These are phyloP conservation scores for Carcina quercana DNA, from an alignment of 2,888 invertebrate species.

Conservation along the genomic window DNA sequence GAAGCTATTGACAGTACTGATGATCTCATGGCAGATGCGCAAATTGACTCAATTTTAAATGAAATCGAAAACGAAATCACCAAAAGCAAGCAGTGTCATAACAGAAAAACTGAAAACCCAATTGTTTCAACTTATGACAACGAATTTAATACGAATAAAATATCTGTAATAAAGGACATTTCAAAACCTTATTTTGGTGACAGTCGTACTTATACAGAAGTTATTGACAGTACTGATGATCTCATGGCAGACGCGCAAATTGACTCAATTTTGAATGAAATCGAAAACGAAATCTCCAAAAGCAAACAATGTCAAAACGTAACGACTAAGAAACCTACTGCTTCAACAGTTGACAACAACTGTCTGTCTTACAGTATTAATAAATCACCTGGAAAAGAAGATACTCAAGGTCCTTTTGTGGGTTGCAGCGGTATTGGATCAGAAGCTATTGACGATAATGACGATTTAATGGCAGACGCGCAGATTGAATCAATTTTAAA, in stretches of 20 bases:
- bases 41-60: too few relatives aligned
- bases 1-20: too few relatives aligned
- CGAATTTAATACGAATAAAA: background rate
- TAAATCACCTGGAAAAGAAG: background rate
- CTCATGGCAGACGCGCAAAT: conserved; percentile 36
- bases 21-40: too few relatives aligned
- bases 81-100: too few relatives aligned
- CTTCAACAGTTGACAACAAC: too few relatives aligned
- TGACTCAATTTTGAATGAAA: conserved; percentile 40
- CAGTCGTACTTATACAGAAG: too few relatives aligned
- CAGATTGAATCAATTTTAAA: conserved; percentile 40
- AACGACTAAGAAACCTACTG: too few relatives aligned
- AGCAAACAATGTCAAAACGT: background rate
- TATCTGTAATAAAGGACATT: background rate
- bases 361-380: too few relatives aligned
- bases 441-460: conserved; percentile 22
- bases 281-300: conserved; percentile 49
- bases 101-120: too few relatives aligned
- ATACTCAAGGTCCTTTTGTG: conserved; percentile 6
- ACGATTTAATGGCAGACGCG: conserved; percentile 31
- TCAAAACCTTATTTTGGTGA: conserved; percentile 8
- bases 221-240: conserved; percentile 24
- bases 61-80: too few relatives aligned
- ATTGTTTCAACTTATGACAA: too few relatives aligned
- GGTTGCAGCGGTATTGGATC: too few relatives aligned